Base-by-base conservation (phyloP, 2,797 vertebrate species). In the Euthynnus affinis region DNA sequence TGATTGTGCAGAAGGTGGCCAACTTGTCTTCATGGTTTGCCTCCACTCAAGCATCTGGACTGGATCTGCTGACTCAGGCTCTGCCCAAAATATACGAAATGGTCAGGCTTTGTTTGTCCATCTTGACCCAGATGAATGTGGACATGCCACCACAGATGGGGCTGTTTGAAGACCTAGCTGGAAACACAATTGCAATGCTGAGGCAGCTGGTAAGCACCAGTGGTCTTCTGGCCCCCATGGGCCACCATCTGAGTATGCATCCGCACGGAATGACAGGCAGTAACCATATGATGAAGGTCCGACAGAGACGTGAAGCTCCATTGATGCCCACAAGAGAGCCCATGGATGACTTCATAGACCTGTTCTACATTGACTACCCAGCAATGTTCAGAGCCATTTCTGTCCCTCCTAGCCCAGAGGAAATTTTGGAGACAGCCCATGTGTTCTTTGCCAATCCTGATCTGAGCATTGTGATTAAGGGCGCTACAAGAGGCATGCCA, bases 391-490 rank as follows among this genome's bases (percentile, higher is more conserved):
- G 46, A 77, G 80, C 91, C 37, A 17, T 95, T 10, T 76, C 89
- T 1, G 78, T 78, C 10, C 73, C 83, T 12, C 91, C 92, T 1
- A 88, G 78, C 25, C 0, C 79, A 6, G 49, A 56, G 15, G 95
- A 96, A 51, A 62, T 95, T 0, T 25, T 91, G 46, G 94, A 95
- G 67, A 96, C 95, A 2, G 81, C 72, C 48, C 92, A 95, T 4
- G 23, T 93, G 57, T 71, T 96, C 44, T 90, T 95, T 63, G 46
- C 88, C 74, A 94, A 96, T 74, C 93, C 94, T 1, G 83, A 96
- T 74, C 81, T 96, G 53, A 84, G 61, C 0, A 17, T 92, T 48
- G 87, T 96, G 34, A 20, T 95, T 40, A 96, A 93, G 29, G 95
- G 92, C 52, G 63, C 78, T 5, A 88, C 89, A 0, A 72, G 49